Conservation (phyloP, 2,113 vertebrate genomes). For the Psettodes erumei region DNA sequence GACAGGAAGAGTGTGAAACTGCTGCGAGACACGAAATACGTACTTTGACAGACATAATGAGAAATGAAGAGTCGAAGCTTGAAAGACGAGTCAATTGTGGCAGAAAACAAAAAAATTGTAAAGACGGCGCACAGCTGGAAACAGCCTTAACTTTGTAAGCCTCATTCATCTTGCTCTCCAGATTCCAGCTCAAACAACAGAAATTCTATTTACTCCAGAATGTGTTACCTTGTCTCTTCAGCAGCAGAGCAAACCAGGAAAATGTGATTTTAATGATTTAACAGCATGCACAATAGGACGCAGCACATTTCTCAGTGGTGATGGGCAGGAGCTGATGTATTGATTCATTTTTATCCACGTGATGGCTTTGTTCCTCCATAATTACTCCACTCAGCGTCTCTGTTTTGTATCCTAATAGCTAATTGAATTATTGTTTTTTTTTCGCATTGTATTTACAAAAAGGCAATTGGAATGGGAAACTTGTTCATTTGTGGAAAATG, state of each 20-base stretch:
- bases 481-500: slow-evolving; percentile 15
- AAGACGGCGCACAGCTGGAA: slow-evolving; percentile 36
- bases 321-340: slow-evolving; percentile 4
- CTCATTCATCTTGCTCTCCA: slow-evolving; percentile 41
- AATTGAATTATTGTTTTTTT: slow-evolving; percentile 4
- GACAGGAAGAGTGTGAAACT: not conserved
- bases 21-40: no score
- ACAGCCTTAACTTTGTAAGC: not conserved
- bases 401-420: not conserved
- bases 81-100: slow-evolving; percentile 19
- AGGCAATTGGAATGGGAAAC: slow-evolving; percentile 10
- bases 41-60: slow-evolving; percentile 18
- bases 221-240: slow-evolving; percentile 29
- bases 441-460: slow-evolving; percentile 1
- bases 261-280: slow-evolving; percentile 57
- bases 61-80: slow-evolving; percentile 12
- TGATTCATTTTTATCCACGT: not conserved
- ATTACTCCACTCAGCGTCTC: not conserved
- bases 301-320: slow-evolving; percentile 4
- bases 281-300: slow-evolving; percentile 14
- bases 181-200: not conserved
- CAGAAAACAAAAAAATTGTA: slow-evolving; percentile 34
- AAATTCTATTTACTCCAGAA: slow-evolving; percentile 33
- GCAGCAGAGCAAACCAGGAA: slow-evolving; percentile 23
- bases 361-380: slow-evolving; percentile 11